Base-by-base conservation (phyloP, 2,888 invertebrate species). In the Zaprionus lineosus region DNA sequence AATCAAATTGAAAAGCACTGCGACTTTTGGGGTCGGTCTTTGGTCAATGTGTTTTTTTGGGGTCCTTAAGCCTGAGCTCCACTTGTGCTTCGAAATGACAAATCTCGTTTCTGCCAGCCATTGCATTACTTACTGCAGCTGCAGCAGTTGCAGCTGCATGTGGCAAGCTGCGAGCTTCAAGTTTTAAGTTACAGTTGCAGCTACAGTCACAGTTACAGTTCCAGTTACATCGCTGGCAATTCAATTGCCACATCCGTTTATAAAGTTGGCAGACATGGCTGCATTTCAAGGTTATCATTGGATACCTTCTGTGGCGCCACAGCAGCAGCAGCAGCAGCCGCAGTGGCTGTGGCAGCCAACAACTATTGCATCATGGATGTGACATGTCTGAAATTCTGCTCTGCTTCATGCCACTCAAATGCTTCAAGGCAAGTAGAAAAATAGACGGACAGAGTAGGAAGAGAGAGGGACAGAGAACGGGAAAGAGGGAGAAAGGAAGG, bases 221-320 rank as follows among this genome's bases (percentile, higher is more conserved):
- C 41, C 61, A 44, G 52, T 52, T 36, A 41, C 62, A 53, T 37
- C 48, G 67, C 52, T 59, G 76, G 60, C 75, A 79, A 75, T 75
- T 75, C 53, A 75, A 75, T 75, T 75, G 75, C 73, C 77, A 62
- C 81, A 79, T 79, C 62, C 81, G 81, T 60, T 79, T 76, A 65
- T 76, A 62, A 76, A 81, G 81, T 75, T 75, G 74, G 75, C 79
- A 72, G 66, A 71, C 74, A 71, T 60, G 66, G 52, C 37, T 39
- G 66, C 78, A 66, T 77, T 74, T 74, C 74, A 74, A 74, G 74
- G 74, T 74, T 74, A 78, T 51, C 62, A 47, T 39, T 36, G 12
- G 34, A 15, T 34, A 3, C 16, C 31, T 19, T 41, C 31, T 31
- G 24, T 24, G 24, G 24, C 24, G 24, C 47, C 36, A 8, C 9